Evolutionary conservation across 2,113 vertebrate genomes (phyloP).

Genomic region (Papio anubis): DNA sequence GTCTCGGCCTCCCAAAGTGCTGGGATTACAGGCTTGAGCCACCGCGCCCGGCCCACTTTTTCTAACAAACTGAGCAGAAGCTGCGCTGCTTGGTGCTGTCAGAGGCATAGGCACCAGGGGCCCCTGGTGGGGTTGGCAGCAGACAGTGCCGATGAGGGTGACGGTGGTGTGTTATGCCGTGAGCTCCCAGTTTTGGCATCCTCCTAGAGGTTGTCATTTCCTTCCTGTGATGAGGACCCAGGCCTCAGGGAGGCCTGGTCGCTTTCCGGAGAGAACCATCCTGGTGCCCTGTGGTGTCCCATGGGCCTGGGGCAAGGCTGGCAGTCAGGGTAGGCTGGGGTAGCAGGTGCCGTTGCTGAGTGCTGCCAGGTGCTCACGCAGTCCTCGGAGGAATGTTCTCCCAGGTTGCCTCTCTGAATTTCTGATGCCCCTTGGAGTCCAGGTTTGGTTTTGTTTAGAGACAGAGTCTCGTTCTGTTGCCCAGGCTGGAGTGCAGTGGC

Average conservation of each 20-base stretch:
- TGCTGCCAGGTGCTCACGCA: rapidly evolving
- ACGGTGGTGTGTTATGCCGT: neutral
- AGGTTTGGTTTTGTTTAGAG: too few species aligned
- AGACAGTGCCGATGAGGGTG: neutral
- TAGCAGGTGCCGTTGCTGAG: rapidly evolving
- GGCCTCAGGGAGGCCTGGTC: rapidly evolving
- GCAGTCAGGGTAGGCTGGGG: too few species aligned
- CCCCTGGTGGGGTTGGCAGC: neutral
- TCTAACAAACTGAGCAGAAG: neutral
- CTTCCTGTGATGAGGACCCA: neutral
- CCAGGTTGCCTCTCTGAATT: neutral
- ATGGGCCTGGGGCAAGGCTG: too few species aligned
- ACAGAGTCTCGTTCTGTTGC: too few species aligned
- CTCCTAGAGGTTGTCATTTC: neutral
- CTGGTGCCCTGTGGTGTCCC: too few species aligned
- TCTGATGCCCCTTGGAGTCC: neutral
- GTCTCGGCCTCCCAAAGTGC: too few species aligned
- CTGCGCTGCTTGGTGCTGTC: neutral
- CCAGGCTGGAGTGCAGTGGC: too few species aligned
- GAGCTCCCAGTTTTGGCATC: neutral
- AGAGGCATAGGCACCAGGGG: neutral
- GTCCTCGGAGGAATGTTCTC: neutral
- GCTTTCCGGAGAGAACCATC: neutral
- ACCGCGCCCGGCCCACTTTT: too few species aligned
- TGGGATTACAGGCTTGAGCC: too few species aligned